Evolutionary conservation across 2,797 vertebrate species (phyloP).

Genomic region (Enteromius trimaculatus): DNA sequence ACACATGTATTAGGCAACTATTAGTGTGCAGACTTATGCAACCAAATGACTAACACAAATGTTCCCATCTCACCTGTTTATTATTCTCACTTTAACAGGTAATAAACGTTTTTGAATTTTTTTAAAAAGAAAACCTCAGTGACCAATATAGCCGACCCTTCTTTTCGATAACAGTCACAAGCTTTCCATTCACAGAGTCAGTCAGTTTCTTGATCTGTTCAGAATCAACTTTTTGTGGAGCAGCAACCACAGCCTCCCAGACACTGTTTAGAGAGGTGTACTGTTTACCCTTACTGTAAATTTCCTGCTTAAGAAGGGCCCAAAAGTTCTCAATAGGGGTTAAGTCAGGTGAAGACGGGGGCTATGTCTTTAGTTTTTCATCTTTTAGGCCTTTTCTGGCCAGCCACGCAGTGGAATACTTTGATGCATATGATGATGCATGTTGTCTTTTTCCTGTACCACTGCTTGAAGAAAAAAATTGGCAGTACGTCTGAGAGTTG

Average conservation of each 20-base stretch:
- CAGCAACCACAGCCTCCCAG: background rate
- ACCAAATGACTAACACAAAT: background rate
- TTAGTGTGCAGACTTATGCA: background rate
- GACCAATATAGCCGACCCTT: background rate
- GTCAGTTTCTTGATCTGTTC: background rate
- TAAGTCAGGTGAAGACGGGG: background rate
- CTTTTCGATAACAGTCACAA: background rate
- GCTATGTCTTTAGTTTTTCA: background rate
- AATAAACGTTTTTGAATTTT: background rate
- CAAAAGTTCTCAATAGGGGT: background rate
- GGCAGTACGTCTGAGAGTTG: no score
- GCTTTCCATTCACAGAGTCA: background rate
- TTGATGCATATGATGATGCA: no score
- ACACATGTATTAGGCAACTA: background rate
- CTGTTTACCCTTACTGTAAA: background rate
- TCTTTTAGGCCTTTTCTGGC: background rate
- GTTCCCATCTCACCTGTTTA: background rate
- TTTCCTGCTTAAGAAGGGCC: background rate
- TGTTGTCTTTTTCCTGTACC: no score
- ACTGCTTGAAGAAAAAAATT: no score
- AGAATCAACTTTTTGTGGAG: background rate
- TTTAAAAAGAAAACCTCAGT: background rate
- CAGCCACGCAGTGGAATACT: background rate
- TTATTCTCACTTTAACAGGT: background rate
- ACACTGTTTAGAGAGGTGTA: background rate